Evolutionary conservation across 2,797 vertebrate genomes (phyloP).

Genomic region (Antennarius maculatus): DNA sequence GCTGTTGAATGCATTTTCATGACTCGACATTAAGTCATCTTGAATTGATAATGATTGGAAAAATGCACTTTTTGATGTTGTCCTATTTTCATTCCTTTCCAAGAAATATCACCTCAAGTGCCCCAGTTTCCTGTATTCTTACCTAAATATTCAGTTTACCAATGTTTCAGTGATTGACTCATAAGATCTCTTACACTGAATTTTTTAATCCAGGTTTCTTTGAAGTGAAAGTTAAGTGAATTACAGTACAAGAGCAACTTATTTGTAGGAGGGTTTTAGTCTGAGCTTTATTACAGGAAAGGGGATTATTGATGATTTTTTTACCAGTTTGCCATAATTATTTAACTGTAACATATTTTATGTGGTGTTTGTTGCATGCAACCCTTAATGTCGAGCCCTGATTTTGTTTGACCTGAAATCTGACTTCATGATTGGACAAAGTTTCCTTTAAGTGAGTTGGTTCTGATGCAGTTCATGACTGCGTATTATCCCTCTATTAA

Average conservation of each 20-base stretch:
- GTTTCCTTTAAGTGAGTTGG: constrained; percentile 42
- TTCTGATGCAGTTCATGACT: constrained; percentile 51
- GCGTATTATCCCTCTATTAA: constrained; percentile 45
- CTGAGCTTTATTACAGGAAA: background rate
- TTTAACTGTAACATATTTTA: background rate
- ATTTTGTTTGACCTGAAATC: constrained; percentile 41
- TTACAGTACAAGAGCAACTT: background rate
- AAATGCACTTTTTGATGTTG: constrained; percentile 3
- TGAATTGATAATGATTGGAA: background rate
- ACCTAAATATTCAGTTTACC: background rate
- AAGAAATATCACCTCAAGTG: background rate
- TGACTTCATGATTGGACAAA: constrained; percentile 46
- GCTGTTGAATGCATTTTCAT: constrained; percentile 48
- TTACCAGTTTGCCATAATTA: background rate
- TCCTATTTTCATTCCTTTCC: background rate
- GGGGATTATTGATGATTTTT: background rate
- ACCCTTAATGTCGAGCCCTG: constrained; percentile 67
- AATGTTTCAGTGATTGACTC: background rate
- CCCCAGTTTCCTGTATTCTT: background rate
- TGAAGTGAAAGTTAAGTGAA: constrained; percentile 1
- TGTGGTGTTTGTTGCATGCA: background rate
- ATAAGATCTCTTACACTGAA: background rate
- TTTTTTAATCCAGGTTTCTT: constrained; percentile 4
- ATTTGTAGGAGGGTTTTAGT: background rate
- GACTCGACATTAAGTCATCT: constrained; percentile 65